Percentiles rank a stretch among this genome's conserved stretches.
These are phyloP conservation scores for Chrysaora quinquecirrha DNA, from an alignment of 30 jellyfish, hydroid and myxozoan species.

Conservation along the genomic window DNA sequence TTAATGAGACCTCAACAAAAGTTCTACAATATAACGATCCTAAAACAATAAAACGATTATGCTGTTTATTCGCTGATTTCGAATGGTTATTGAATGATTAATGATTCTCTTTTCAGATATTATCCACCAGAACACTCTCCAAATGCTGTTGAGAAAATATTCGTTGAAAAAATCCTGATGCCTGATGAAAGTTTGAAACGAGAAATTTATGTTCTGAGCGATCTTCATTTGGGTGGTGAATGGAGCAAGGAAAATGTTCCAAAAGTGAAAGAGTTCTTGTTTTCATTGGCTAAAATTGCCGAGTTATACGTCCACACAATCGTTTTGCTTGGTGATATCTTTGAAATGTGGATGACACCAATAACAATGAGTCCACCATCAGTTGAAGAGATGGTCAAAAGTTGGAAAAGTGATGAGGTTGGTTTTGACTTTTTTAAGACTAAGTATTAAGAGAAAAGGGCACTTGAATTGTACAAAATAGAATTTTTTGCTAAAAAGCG, in stretches of 20 bases:
- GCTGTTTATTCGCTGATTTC: no score
- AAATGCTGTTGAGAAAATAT: conserved; percentile 13
- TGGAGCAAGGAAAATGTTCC: conserved; percentile 43
- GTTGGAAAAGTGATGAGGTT: conserved; percentile 42
- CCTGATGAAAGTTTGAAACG: conserved; percentile 4
- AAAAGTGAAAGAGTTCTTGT: conserved; percentile 12
- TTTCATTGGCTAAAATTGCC: conserved; percentile 35
- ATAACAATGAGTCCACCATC: conserved; percentile 40
- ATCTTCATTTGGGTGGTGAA: conserved; percentile 49
- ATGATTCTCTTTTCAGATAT: no score
- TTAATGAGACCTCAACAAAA: no score
- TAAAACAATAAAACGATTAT: no score
- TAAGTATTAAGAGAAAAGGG: no score
- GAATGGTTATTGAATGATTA: no score
- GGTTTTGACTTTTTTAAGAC: no score
- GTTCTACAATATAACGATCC: no score
- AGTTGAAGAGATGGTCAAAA: not conserved
- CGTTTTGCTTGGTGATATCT: conserved; percentile 49
- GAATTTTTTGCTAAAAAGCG: no score
- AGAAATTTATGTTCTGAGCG: conserved; percentile 40
- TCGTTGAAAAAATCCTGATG: conserved; percentile 14
- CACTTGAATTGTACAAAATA: no score
- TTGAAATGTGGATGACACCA: conserved; percentile 65
- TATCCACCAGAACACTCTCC: conserved; percentile 49
- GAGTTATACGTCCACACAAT: conserved; percentile 20